A percentile compares a stretch with the other conserved stretches of the same genome.
These are phyloP conservation scores for Salvator merianae DNA, from an alignment of 2,113 vertebrate genomes.

Conservation along the genomic window DNA sequence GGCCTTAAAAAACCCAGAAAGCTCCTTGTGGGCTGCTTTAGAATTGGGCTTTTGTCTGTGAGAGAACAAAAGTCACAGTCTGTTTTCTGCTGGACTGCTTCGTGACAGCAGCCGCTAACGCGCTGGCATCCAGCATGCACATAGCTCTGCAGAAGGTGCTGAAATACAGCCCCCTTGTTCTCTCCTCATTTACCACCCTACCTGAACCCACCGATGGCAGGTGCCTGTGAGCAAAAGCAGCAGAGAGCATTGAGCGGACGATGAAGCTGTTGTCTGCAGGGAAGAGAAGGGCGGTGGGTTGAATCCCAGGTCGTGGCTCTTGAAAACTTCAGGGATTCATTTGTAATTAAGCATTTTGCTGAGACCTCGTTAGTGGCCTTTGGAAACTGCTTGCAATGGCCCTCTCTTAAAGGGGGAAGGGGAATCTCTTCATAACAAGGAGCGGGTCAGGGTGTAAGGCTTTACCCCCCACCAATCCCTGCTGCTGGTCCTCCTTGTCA, in stretches of 20 bases:
- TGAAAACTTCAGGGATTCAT: slow-evolving; percentile 30
- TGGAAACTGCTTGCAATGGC: slow-evolving; percentile 55
- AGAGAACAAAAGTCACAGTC: too few species aligned
- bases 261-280: not conserved
- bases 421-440: slow-evolving; percentile 51
- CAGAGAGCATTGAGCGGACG: too few species aligned
- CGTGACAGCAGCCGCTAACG: rapidly evolving
- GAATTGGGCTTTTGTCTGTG: too few species aligned
- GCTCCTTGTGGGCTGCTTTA: slow-evolving; percentile 19
- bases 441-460: slow-evolving; percentile 26
- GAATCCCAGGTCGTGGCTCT: slow-evolving; percentile 2
- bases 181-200: too few species aligned
- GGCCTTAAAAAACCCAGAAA: not conserved
- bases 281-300: not conserved
- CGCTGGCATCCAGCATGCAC: too few species aligned
- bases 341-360: slow-evolving; percentile 53
- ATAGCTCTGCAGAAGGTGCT: too few species aligned
- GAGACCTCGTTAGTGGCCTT: slow-evolving; percentile 56
- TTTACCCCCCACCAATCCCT: slow-evolving; percentile 23
- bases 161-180: too few species aligned
- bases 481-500: not conserved
- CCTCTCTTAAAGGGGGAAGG: slow-evolving; percentile 57
- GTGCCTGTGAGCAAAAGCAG: not conserved
- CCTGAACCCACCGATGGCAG: too few species aligned
- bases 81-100: not conserved